Conservation (phyloP, 2,888 invertebrate genomes). For the Eugnorisma glareosa region DNA sequence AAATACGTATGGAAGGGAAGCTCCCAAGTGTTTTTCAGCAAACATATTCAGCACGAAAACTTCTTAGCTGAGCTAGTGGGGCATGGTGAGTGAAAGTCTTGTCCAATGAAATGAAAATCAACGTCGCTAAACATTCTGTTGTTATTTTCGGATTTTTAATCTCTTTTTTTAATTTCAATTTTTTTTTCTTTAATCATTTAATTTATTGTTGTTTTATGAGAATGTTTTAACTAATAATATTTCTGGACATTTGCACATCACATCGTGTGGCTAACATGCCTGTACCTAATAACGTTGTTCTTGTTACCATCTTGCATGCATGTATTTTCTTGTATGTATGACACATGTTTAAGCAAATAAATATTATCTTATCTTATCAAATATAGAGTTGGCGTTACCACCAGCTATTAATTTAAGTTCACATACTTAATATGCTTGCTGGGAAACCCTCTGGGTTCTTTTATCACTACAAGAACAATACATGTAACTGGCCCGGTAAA, state of each 20-base stretch:
- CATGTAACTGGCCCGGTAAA: not conserved
- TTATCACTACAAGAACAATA: not conserved
- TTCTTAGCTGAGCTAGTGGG: not conserved
- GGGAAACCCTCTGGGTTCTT: not conserved
- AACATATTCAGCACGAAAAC: not conserved
- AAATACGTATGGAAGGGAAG: not conserved
- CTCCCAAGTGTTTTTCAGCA: not conserved
- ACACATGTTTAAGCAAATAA: too few species aligned
- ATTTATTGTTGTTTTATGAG: too few species aligned
- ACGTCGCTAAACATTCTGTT: not conserved
- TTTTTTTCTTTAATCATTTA: too few species aligned
- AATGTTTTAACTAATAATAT: too few species aligned
- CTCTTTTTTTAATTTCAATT: too few species aligned
- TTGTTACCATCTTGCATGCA: too few species aligned
- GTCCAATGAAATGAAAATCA: not conserved
- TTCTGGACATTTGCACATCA: too few species aligned
- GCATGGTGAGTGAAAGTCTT: not conserved
- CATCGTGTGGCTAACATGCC: too few species aligned
- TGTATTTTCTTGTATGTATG: too few species aligned
- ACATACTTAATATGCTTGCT: not conserved
- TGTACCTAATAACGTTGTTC: too few species aligned
- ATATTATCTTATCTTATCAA: too few species aligned
- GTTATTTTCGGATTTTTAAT: not conserved
- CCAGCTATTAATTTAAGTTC: not conserved
- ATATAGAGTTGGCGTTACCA: not conserved